Evolutionary conservation across 2,888 invertebrate genomes (phyloP), one percentile per base, ranked within the genome.

Genomic region (Hermaeophaga mercurialis): DNA sequence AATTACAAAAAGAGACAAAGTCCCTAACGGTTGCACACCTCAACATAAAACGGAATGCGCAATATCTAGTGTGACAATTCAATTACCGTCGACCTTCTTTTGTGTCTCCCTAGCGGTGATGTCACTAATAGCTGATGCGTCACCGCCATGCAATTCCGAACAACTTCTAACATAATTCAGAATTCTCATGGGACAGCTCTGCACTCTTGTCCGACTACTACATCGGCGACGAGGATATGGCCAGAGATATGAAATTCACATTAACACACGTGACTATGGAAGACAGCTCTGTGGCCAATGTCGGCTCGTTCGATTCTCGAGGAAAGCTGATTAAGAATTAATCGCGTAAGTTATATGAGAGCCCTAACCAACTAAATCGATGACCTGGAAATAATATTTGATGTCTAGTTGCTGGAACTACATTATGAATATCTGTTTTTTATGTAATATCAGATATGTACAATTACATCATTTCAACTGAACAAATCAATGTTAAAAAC

Each of bases 81-180:
- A 65, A 67, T 67, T 67, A 67, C 54, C 49, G 46, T n/a, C 59
- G 66, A 60, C 66, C 64, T 66, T 66, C 66, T 65, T 64, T 64
- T 62, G 65, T 62, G 38, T 62, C 59, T 64, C 64, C 64, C 65
- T 41, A n/a, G 54, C 63, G 67, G 64, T 69, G 69, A 70, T 69
- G 71, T 70, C 67, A 70, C 66, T 71, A 70, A 61, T 61, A 58
- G 61, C 54, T 62, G 66, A 69, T 71, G 71, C 69, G 70, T 71
- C 70, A 70, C 66, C 59, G 59, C 63, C 64, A 66, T 69, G 69
- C 67, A 68, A 66, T 68, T 65, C 57, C 59, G 61, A 55, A 59
- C 61, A 65, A 66, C 53, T 59, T 56, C 47, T 58, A 61, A 58
- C 64, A 61, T 62, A 59, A 64, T 62, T 64, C 62, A 36, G 61